Base-by-base conservation (phyloP, 1,140 invertebrate species). In the Pantala flavescens region DNA sequence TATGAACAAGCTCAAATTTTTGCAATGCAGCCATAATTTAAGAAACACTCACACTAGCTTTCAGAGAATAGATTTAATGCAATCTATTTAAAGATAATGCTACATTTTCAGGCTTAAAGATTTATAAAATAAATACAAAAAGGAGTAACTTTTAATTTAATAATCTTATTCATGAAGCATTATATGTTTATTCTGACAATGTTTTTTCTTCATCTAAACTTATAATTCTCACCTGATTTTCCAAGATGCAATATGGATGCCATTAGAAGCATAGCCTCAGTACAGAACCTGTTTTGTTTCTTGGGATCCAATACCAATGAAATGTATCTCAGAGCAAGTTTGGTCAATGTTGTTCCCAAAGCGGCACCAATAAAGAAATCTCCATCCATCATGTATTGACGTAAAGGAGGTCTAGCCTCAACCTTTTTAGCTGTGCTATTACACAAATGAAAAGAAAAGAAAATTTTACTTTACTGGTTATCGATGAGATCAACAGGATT, bases 331-430 rank as follows among this genome's bases (percentile, higher is more conserved):
- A 95, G 83, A 0, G 94, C 91, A 76, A 99, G 84, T 85, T 99
- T 99, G 11, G 94, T 90, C 36, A 99, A 85, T 19, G 93, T 94
- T 0, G 96, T 94, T 12, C 94, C 93, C 12, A 99, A 83, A 19
- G 95, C 90, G 23, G 96, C 94, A 14, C 93, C 96, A 76, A 98
- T 92, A 82, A 99, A 99, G 84, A 97, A 98, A 79, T 99, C 96
- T 0, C 96, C 97, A 77, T 95, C 91, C 84, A 97, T 89, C 78
- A 99, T 87, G 79, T 96, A 96, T 76, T 94, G 90, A 14, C 95
- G 86, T 73, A 98, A 81, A 55, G 92, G 88, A 19, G 95, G 95
- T 75, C 92, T 87, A 79, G 88, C 87, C 79, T 90, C 89, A 77
- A 82, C 82, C 79, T 90, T 91, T 78, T 88, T 89, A 14, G 84